Percentiles rank a stretch among this genome's conserved stretches.
These are phyloP conservation scores for Mamestra configurata DNA, from an alignment of 1,140 invertebrate genomes.

Conservation along the genomic window DNA sequence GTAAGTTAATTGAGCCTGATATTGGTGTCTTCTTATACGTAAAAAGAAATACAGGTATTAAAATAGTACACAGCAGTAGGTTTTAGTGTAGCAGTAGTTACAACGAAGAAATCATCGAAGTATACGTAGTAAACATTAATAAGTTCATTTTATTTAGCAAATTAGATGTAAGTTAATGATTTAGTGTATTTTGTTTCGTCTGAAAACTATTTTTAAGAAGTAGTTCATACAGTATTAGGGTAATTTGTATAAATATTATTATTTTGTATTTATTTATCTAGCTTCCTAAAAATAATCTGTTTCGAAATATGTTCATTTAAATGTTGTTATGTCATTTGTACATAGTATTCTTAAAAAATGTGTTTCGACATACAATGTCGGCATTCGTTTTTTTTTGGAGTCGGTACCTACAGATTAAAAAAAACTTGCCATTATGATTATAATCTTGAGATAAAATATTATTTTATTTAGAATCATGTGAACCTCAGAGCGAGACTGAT, in stretches of 20 bases:
- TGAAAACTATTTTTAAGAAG: slow-evolving; percentile 6
- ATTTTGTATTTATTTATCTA: neutral
- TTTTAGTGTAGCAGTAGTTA: neutral
- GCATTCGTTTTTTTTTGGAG: neutral
- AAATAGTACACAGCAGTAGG: neutral
- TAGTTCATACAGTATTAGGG: neutral
- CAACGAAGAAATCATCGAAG: neutral
- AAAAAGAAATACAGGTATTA: neutral
- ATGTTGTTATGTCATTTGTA: too few relatives aligned
- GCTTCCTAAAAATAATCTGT: neutral
- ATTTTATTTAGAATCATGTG: slow-evolving; percentile 11
- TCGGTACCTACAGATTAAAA: slow-evolving; percentile 1
- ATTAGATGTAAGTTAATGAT: neutral
- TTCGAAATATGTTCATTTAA: neutral
- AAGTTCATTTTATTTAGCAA: neutral
- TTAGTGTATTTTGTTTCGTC: neutral
- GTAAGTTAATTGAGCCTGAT: neutral
- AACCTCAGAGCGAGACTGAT: slow-evolving; percentile 11
- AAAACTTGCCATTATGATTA: slow-evolving; percentile 26
- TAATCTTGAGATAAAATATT: neutral
- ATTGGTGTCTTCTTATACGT: neutral
- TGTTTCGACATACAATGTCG: neutral
- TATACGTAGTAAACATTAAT: slow-evolving; percentile 4
- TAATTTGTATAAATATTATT: slow-evolving; percentile 7
- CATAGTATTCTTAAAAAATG: too few relatives aligned